A percentile compares a stretch with the other conserved stretches of the same genome.
Conservation (phyloP, 2,888 invertebrate genomes). For the Scelioninae gen. 2 region DNA sequence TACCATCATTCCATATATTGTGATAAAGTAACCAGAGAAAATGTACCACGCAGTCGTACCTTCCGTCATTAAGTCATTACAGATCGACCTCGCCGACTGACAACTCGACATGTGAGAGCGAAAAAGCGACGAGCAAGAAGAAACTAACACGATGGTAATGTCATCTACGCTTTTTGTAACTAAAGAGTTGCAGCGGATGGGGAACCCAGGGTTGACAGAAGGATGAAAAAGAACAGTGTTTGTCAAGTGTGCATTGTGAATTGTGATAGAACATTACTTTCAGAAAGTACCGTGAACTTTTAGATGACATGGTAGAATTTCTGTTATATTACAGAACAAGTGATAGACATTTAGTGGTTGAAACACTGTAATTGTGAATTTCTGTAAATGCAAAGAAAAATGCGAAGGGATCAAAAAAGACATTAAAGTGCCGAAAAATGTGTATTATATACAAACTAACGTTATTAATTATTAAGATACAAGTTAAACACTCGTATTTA, state of each 20-base stretch:
- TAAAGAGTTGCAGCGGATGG: conserved; percentile 10
- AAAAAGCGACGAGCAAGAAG: conserved; percentile 19
- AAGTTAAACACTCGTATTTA: no score
- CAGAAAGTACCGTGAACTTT: neutral
- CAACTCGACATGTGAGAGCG: conserved; percentile 9
- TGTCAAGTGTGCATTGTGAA: conserved; percentile 1
- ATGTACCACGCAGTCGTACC: conserved; percentile 19
- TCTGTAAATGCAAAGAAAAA: no score
- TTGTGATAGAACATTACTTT: conserved; percentile 1
- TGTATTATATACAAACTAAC: no score
- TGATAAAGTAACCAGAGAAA: conserved; percentile 28
- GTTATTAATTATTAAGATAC: no score
- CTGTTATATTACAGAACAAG: no score
- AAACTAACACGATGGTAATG: conserved; percentile 25
- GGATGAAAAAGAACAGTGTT: conserved; percentile 18
- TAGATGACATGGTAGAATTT: no score
- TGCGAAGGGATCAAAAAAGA: no score
- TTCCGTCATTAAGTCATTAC: conserved; percentile 35
- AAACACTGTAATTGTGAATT: no score
- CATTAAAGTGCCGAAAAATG: no score
- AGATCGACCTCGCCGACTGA: conserved; percentile 24
- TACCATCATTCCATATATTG: conserved; percentile 16
- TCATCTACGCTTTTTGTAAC: conserved; percentile 19
- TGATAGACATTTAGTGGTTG: no score
- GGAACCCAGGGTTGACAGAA: neutral